Evolutionary conservation across 2,113 vertebrate species (phyloP), one percentile per base, ranked within the genome.

Genomic region (Prionailurus bengalensis): DNA sequence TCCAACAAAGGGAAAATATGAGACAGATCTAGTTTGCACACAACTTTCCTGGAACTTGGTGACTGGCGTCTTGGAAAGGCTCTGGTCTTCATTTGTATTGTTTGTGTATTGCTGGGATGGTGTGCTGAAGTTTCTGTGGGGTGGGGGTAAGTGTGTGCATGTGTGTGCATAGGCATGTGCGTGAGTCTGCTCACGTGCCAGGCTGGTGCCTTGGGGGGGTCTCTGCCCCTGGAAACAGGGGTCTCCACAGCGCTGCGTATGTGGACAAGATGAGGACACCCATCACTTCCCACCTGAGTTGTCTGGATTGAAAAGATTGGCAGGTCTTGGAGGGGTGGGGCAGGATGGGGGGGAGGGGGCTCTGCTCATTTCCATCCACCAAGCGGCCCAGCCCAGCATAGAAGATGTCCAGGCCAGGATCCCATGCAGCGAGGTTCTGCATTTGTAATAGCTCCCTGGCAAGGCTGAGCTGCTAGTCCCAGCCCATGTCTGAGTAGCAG

Each of bases 101-200:
- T 76, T 31, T 48, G 4, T 66, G 42, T 66, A 25, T 78, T 23
- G 78, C 36, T 33, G 33, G 53, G 39, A n/a, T 39, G 53, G 66
- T 29, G 61, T 15, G 0, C 45, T 27, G 61, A 84, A 89, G 66
- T 81, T 86, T 2, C 78, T 1, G 17, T 2, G n/a, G 5, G 17
- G 7, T 1, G 8, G 55, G 70, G 15, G 5, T n/a, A 9, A 55
- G 79, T 3, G 7, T 14, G 36, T 39, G 31, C 1, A 1, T 4
- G 1, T 27, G 51, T 73, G 23, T 29, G 9, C 4, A 3, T 2
- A 5, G 11, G 5, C 0, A 3, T 16, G 21, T 10, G 71, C 6
- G 0, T 31, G 23, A 21, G 12, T 79, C 68, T 51, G 16, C 8
- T 7, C 0, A 0, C 0, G 27, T 14, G 51, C 65, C 39, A 16